These are phyloP conservation scores for Syrmaticus mikado DNA, from an alignment of 2,113 vertebrate species.

Conservation along the genomic window DNA sequence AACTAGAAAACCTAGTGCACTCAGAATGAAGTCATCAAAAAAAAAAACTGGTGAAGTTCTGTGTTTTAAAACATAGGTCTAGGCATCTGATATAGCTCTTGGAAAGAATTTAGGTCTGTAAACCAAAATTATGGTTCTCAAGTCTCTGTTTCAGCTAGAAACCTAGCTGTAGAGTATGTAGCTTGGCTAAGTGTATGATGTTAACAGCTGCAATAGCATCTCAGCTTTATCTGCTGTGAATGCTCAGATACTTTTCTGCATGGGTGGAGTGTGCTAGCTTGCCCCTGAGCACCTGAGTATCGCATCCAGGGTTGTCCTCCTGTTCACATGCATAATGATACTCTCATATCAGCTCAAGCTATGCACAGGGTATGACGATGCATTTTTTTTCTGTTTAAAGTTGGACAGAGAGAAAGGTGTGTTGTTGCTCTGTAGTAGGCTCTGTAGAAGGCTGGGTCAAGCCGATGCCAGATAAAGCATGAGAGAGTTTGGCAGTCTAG, in stretches of 20 bases:
- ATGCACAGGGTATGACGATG: accelerated
- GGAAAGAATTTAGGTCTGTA: background rate
- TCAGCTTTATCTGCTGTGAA: background rate
- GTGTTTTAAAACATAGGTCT: background rate
- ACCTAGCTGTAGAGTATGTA: background rate
- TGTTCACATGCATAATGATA: accelerated
- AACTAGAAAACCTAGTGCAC: background rate
- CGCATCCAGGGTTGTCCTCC: background rate
- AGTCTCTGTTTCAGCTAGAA: background rate
- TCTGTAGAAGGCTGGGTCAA: background rate
- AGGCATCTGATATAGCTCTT: background rate
- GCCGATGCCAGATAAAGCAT: background rate
- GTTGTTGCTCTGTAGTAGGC: background rate
- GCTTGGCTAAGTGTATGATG: background rate
- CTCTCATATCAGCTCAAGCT: background rate
- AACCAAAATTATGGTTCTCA: background rate
- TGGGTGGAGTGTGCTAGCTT: background rate
- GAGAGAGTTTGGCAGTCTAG: background rate
- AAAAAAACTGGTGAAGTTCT: background rate
- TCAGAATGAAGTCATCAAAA: background rate
- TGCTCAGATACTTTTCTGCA: background rate
- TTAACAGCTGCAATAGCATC: background rate
- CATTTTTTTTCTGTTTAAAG: background rate
- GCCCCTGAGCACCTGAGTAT: background rate
- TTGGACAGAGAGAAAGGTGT: background rate